Conservation (phyloP, 2,888 invertebrate genomes). For the Drosophila stalkeri region DNA sequence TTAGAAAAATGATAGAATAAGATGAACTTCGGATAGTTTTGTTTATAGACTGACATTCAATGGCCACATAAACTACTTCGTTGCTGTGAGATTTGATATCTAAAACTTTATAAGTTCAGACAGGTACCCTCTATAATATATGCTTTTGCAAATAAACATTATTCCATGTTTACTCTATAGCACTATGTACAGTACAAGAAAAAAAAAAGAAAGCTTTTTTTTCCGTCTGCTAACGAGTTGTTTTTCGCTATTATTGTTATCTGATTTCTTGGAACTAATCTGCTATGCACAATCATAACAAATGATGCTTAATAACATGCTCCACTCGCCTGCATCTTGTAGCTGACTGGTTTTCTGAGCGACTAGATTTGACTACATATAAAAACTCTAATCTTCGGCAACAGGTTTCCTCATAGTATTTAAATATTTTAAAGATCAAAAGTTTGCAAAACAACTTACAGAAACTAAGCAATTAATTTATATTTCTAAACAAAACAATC, state of each 20-base stretch:
- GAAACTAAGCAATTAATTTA: neutral
- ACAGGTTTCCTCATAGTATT: slow-evolving; percentile 37
- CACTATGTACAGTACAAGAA: neutral
- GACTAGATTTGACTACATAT: slow-evolving; percentile 10
- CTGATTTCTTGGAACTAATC: slow-evolving; percentile 50
- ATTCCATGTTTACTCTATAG: neutral
- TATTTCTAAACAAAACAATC: slow-evolving; percentile 20
- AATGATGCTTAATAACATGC: slow-evolving; percentile 34
- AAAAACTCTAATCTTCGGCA: slow-evolving; percentile 4
- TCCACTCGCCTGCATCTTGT: slow-evolving; percentile 27
- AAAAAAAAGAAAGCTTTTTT: neutral
- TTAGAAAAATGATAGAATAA: too few species aligned
- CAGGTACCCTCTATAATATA: too few species aligned
- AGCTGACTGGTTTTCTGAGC: slow-evolving; percentile 40
- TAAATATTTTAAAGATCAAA: neutral
- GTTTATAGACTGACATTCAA: too few species aligned
- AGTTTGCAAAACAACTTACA: slow-evolving; percentile 10
- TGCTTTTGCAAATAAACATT: neutral
- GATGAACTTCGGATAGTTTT: too few species aligned
- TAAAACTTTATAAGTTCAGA: neutral
- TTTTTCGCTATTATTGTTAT: slow-evolving; percentile 30
- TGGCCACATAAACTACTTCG: neutral
- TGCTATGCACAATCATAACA: slow-evolving; percentile 20
- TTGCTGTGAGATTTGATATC: neutral
- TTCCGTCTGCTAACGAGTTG: slow-evolving; percentile 22